Conservation (phyloP, 2,888 invertebrate species). For the Mythimna impura region DNA sequence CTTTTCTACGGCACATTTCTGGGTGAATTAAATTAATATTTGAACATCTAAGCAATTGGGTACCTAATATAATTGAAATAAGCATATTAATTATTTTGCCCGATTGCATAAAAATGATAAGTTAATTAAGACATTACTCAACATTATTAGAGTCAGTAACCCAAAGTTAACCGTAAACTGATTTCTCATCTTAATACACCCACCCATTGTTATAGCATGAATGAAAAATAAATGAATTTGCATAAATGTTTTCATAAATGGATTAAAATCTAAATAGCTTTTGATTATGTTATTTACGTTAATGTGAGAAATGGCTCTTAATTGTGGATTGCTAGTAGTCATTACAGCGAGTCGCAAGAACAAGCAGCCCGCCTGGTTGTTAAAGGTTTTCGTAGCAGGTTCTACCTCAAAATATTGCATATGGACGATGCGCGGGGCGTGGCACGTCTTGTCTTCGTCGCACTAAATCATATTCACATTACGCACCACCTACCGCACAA, state of each 20-base stretch:
- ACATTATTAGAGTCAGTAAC: conserved; percentile 60
- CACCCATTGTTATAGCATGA: conserved; percentile 63
- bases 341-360: conserved; percentile 35
- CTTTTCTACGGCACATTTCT: not conserved
- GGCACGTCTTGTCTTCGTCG: conserved; percentile 26
- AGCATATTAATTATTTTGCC: not conserved
- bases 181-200: conserved; percentile 44
- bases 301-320: conserved; percentile 39
- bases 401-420: conserved; percentile 30
- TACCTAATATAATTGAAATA: not conserved
- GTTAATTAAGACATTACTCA: conserved; percentile 31
- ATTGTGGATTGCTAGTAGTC: conserved; percentile 34
- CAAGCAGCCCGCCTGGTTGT: conserved; percentile 19
- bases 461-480: conserved; percentile 67
- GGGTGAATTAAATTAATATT: too few relatives aligned
- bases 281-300: conserved; percentile 49
- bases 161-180: conserved; percentile 56
- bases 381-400: not conserved
- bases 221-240: conserved; percentile 61
- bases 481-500: conserved; percentile 70
- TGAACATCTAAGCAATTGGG: too few relatives aligned
- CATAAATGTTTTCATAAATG: conserved; percentile 49
- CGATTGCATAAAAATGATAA: not conserved
- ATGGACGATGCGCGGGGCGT: not conserved
- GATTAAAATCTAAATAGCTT: conserved; percentile 48